Evolutionary conservation across 2,797 vertebrate species (phyloP).

Genomic region (Anisognathus igniventris): DNA sequence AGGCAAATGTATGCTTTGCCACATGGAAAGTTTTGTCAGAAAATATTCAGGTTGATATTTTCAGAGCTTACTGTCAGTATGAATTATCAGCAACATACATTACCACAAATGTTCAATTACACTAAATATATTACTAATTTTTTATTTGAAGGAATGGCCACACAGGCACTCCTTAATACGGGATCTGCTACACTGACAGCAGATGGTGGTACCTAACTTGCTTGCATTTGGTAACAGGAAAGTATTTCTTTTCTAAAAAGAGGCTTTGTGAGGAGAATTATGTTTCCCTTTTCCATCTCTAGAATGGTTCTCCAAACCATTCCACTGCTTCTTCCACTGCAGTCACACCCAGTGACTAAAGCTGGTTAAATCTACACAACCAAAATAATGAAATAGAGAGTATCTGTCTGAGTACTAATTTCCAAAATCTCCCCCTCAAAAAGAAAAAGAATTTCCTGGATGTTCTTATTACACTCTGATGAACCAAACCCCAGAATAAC

Average conservation of each 20-base stretch:
- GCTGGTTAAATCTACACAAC: background rate
- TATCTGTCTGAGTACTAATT: background rate
- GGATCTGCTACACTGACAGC: slow-evolving; percentile 36
- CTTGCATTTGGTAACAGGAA: background rate
- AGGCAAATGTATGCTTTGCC: slow-evolving; percentile 25
- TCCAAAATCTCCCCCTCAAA: background rate
- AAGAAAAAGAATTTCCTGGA: background rate
- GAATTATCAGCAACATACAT: background rate
- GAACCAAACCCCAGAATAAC: background rate
- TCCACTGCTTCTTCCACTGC: background rate
- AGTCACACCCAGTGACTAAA: background rate
- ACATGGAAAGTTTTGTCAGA: slow-evolving; percentile 18
- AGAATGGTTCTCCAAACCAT: background rate
- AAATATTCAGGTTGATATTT: slow-evolving; percentile 19
- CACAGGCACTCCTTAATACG: background rate
- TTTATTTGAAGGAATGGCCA: slow-evolving; percentile 8
- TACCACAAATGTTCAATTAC: background rate
- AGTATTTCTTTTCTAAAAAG: background rate
- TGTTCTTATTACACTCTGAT: background rate
- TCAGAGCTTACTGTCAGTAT: background rate
- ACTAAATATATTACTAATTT: slow-evolving; percentile 7
- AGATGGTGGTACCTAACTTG: slow-evolving; percentile 13
- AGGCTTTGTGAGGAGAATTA: background rate
- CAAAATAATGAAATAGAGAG: background rate
- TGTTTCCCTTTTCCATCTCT: background rate